Base-by-base conservation (phyloP, 1,140 invertebrate genomes). In the Aphaenogaster rudis region DNA sequence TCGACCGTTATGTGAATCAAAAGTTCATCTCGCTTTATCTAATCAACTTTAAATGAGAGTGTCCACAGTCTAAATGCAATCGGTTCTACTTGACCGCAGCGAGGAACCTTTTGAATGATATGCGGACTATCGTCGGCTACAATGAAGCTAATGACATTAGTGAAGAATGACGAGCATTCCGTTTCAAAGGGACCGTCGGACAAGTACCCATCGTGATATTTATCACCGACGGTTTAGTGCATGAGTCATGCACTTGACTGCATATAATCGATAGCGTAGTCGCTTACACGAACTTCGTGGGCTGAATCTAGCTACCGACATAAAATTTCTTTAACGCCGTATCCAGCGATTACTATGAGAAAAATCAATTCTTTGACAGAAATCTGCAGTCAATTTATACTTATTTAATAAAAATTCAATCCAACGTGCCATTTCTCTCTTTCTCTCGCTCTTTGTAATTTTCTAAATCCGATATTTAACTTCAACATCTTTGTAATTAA, bases 1-100 rank as follows among this genome's bases (percentile, higher is more conserved):
- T 71, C 3, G 28, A 82, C 13, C 11, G n/a, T 74, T 48, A 21
- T 13, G 17, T 42, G 13, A 82, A 82, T 82, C 39, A 59, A 13
- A 72, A 84, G 5, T 74, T n/a, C n/a, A 84, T 74, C 13, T 36
- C n/a, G 54, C 8, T 9, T 84, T 76, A 84, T 84, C 28, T 74
- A 82, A 59, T 61, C 28, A 61, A 74, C 21, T 69, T 69, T 11
- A 59, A 59, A 76, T 50, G 11, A 64, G 11, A 48, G 9, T 74
- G 21, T n/a, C 36, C 39, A n/a, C 15, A n/a, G 42, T 54, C 28
- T 84, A 84, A 84, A 76, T 71, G 28, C 39, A 61, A 74, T 84
- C 11, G 42, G n/a, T 42, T 81, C 15, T 57, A n/a, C 39, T 57
- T 28, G 33, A 54, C 36, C 11, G 45, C 13, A 11, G 42, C 7